Evolutionary conservation across 1,140 invertebrate genomes (phyloP), one percentile per base, ranked within the genome.

Genomic region (Aradophagus sp.): DNA sequence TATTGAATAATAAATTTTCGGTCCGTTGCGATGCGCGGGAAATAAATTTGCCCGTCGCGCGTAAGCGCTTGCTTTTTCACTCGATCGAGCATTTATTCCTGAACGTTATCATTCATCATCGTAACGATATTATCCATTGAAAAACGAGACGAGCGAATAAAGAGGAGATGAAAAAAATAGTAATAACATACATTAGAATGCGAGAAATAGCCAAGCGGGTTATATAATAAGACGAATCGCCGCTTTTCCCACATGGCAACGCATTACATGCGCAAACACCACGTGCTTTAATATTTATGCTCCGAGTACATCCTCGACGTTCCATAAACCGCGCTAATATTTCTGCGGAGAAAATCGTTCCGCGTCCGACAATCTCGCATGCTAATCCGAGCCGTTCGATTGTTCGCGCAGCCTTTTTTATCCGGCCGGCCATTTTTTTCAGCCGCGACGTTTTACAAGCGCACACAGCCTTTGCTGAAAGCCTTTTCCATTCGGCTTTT

Each of bases 151-250:
- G 10, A 2, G 11, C 7, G 11, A 29, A 29, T 29, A 8, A 4
- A 1, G 19, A 39, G 19, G 8, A 32, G 55, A 29, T 11, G 5
- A 14, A 36, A 50, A 65, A 36, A 39, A 44, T 26, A 6, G 26
- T 58, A 56, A 66, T 66, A 66, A 66, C 62, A 50, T 29, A 42
- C 61, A 29, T 38, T 42, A 13, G 50, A 66, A 48, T 56, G 29
- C 29, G 11, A 48, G 45, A 50, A 66, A 47, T 35, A 47, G 35
- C 62, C 31, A 31, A 26, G 31, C 19, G 14, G 6, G 34, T 66
- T 66, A 52, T 66, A 58, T 58, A 66, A 66, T 4, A 56, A 58
- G 62, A 56, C 52, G 20, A 56, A 66, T 66, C 36, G 52, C 12
- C 35, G 44, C 52, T 58, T 56, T 55, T 58, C 45, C 20, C 62